Conservation (phyloP, 2,797 vertebrate genomes). For the Sebastolobus alascanus region DNA sequence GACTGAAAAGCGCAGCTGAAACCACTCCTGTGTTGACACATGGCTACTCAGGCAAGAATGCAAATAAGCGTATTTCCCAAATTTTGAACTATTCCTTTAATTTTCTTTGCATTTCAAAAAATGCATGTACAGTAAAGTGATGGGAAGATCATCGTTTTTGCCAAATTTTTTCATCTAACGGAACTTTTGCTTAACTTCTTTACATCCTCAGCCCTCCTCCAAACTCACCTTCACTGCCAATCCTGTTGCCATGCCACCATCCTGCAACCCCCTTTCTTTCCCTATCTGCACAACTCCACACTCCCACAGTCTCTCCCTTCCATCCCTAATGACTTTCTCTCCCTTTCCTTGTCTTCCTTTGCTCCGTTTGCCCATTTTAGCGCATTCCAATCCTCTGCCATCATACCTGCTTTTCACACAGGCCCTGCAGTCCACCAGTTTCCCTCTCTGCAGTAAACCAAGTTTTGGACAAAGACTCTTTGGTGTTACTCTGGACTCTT, state of each 20-base stretch:
- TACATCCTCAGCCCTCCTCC: not conserved
- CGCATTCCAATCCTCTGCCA: constrained; percentile 84
- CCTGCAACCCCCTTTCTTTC: constrained; percentile 12
- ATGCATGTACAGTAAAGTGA: not conserved
- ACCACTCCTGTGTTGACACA: not conserved
- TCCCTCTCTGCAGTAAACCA: constrained; percentile 63
- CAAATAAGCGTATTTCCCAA: not conserved
- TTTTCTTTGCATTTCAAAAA: not conserved
- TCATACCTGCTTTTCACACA: constrained; percentile 82
- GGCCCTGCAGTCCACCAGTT: constrained; percentile 40
- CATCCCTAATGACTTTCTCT: constrained; percentile 31
- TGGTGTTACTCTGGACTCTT: constrained; percentile 55
- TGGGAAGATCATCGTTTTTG: not conserved
- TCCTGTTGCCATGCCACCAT: constrained; percentile 17
- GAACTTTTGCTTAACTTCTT: not conserved
- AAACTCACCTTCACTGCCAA: not conserved
- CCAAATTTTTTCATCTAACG: not conserved
- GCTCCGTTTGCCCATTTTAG: constrained; percentile 62
- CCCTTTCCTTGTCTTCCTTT: constrained; percentile 51
- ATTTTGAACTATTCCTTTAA: not conserved
- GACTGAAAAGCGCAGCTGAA: not conserved
- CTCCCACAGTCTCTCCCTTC: constrained; percentile 49
- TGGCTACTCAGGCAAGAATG: too few species aligned
- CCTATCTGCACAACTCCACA: constrained; percentile 26
- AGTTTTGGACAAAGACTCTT: constrained; percentile 73